Percentiles rank a stretch among this genome's conserved stretches.
Evolutionary conservation across 2,113 vertebrate genomes (phyloP).

Genomic region (Thinocorus orbignyianus): DNA sequence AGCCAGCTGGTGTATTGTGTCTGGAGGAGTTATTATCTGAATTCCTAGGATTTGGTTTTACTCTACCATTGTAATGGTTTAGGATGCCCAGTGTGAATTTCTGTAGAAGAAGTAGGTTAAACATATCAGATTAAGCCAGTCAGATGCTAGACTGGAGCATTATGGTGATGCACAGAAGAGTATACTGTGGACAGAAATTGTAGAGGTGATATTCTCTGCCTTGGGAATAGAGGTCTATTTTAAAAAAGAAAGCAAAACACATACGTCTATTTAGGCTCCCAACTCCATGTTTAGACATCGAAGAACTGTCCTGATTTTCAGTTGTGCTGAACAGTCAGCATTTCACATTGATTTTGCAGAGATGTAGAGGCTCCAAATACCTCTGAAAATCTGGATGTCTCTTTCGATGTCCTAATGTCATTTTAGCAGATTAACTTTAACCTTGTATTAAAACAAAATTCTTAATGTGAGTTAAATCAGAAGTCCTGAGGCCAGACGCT

Average conservation of each 20-base stretch:
- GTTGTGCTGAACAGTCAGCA: conserved; percentile 4
- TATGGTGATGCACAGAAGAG: neutral
- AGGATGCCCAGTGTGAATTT: neutral
- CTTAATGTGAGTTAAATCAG: neutral
- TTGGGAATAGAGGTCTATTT: neutral
- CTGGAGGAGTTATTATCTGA: neutral
- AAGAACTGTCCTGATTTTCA: conserved; percentile 32
- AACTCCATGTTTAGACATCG: neutral
- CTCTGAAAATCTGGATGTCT: neutral
- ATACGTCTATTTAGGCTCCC: neutral
- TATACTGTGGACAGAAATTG: neutral
- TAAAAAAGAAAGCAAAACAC: conserved; percentile 22
- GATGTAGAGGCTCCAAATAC: neutral
- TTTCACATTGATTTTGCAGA: neutral
- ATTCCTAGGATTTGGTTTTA: neutral
- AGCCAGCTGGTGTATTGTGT: neutral
- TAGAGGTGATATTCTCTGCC: neutral
- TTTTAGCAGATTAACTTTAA: neutral
- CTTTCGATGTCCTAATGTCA: neutral
- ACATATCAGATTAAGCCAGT: conserved; percentile 1
- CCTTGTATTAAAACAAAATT: neutral
- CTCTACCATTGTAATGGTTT: neutral
- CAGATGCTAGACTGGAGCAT: neutral
- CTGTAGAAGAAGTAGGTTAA: neutral
- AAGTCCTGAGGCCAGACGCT: neutral